Percentiles rank a stretch among this genome's conserved stretches.
Evolutionary conservation across 2,888 invertebrate species (phyloP).

Genomic region (Raillietiella orientalis): DNA sequence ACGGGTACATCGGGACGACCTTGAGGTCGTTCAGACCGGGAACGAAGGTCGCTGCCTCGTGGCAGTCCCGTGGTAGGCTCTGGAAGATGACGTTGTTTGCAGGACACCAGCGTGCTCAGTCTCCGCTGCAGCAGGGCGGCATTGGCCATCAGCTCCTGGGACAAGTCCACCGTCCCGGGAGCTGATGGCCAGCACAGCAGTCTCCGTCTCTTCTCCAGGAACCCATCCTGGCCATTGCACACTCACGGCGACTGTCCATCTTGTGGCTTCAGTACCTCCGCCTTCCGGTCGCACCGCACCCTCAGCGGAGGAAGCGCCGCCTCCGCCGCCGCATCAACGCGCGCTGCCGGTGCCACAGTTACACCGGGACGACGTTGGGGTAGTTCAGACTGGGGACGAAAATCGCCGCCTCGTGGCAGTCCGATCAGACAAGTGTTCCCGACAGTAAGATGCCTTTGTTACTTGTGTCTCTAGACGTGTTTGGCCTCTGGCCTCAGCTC

Average conservation of each 20-base stretch:
- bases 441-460: too few relatives aligned
- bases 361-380: not conserved
- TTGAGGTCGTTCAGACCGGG: not conserved
- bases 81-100: slow-evolving; percentile 4
- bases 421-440: too few relatives aligned
- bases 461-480: too few relatives aligned
- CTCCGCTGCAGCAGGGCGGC: too few relatives aligned
- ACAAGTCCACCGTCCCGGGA: not conserved
- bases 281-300: slow-evolving; percentile 27
- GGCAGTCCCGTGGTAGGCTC: slow-evolving; percentile 4
- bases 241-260: too few relatives aligned
- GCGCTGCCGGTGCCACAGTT: not conserved
- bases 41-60: slow-evolving; percentile 2
- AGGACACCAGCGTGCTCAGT: slow-evolving; percentile 3
- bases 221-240: too few relatives aligned
- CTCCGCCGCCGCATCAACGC: too few relatives aligned
- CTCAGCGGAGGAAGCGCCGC: too few relatives aligned
- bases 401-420: slow-evolving; percentile 2
- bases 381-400: not conserved
- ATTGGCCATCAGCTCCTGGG: not conserved
- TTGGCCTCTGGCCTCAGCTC: too few relatives aligned
- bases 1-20: not conserved
- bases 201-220: too few relatives aligned
- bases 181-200: slow-evolving; percentile 1
- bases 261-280: too few relatives aligned